Evolutionary conservation across 1,140 invertebrate genomes (phyloP).

Genomic region (Chrysopa pallens): DNA sequence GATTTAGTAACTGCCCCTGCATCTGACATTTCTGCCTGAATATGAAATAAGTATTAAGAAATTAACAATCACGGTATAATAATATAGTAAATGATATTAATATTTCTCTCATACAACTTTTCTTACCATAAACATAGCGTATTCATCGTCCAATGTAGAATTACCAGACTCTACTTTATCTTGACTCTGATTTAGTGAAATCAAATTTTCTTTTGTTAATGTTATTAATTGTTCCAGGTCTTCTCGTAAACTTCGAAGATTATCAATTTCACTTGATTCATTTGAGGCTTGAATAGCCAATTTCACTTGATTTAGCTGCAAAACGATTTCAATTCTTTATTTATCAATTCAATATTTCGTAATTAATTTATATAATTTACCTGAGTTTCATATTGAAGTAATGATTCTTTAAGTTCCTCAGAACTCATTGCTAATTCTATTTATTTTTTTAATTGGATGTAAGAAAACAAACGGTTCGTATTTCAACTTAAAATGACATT

Average conservation of each 20-base stretch:
- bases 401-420: too few species aligned
- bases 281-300: constrained; percentile 28
- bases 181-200: constrained; percentile 11
- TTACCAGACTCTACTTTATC: constrained; percentile 8
- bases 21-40: constrained; percentile 25
- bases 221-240: constrained; percentile 44
- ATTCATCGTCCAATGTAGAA: constrained; percentile 38
- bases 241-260: constrained; percentile 34
- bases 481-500: too few species aligned
- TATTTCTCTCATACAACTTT: constrained; percentile 1
- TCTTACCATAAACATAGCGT: constrained; percentile 43
- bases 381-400: too few species aligned
- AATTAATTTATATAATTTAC: too few species aligned
- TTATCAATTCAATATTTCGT: too few species aligned
- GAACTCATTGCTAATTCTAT: too few species aligned
- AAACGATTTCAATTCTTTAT: constrained; percentile 1
- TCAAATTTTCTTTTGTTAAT: constrained; percentile 37
- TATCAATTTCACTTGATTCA: constrained; percentile 30
- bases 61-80: too few species aligned
- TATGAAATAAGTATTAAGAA: too few species aligned
- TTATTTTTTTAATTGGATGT: too few species aligned
- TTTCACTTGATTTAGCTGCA: constrained; percentile 39
- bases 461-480: too few species aligned
- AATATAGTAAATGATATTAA: constrained; percentile 2
- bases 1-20: constrained; percentile 14